phyloP scores from a whole-genome alignment of 1,140 invertebrate species.

The Drosophila ohnishii region DNA sequence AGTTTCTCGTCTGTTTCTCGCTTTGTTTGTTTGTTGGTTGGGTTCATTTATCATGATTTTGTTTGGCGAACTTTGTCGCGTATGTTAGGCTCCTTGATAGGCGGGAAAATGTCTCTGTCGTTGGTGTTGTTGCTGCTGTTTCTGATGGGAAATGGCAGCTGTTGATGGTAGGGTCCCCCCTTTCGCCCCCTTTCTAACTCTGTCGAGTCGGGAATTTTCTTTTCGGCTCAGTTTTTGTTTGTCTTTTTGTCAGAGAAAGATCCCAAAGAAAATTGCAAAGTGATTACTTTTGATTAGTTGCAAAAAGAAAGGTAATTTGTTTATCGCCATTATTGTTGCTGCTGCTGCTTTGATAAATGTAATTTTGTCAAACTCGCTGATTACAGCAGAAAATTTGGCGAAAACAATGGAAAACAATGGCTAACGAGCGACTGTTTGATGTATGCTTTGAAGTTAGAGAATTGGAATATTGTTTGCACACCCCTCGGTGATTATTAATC shows the following conservation, averaged over 20 bases:
- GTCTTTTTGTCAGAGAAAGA: slow-evolving; percentile 60
- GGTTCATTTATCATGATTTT: slow-evolving; percentile 81
- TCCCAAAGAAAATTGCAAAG: slow-evolving; percentile 68
- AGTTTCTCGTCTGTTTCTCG: slow-evolving; percentile 39
- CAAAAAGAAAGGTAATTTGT: slow-evolving; percentile 81
- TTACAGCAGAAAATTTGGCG: slow-evolving; percentile 55
- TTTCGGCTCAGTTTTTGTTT: slow-evolving; percentile 68
- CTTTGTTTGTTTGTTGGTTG: slow-evolving; percentile 63
- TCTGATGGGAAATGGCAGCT: slow-evolving; percentile 59
- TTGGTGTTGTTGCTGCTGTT: slow-evolving; percentile 51
- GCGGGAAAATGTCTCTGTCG: slow-evolving; percentile 71
- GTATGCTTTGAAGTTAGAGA: slow-evolving; percentile 20
- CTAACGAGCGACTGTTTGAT: slow-evolving; percentile 56
- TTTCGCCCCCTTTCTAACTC: slow-evolving; percentile 48
- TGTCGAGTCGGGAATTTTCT: slow-evolving; percentile 60
- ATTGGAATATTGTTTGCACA: not conserved
- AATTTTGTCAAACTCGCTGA: slow-evolving; percentile 68
- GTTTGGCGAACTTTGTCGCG: slow-evolving; percentile 74
- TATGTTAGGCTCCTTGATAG: slow-evolving; percentile 61
- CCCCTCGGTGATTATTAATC: not conserved
- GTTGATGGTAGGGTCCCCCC: slow-evolving; percentile 40
- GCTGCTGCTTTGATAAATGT: slow-evolving; percentile 71
- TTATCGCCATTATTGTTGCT: slow-evolving; percentile 53
- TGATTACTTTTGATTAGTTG: slow-evolving; percentile 82
- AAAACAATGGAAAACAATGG: slow-evolving; percentile 35